A percentile compares a stretch with the other conserved stretches of the same genome.
These are phyloP conservation scores for Poecilia wingei DNA, from an alignment of 2,797 vertebrate genomes.

Conservation along the genomic window DNA sequence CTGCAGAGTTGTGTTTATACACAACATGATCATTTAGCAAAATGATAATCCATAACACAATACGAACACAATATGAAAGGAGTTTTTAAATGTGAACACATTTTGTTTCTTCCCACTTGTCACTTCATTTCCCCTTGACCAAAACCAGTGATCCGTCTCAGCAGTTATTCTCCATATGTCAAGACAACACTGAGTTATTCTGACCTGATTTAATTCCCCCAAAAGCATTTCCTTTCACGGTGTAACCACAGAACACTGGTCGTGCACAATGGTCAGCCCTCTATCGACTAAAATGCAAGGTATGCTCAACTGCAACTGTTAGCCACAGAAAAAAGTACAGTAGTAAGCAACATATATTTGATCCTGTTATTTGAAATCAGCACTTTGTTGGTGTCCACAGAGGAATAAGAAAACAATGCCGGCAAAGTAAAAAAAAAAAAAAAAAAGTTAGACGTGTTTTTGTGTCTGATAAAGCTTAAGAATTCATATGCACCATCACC, in stretches of 20 bases:
- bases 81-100: neutral
- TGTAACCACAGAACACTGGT: neutral
- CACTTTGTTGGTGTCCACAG: neutral
- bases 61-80: too few relatives aligned
- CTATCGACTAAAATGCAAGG: neutral
- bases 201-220: neutral
- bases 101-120: neutral
- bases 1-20: neutral
- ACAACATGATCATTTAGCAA: neutral
- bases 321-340: neutral
- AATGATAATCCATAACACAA: neutral
- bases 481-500: slow-evolving; percentile 29
- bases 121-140: neutral
- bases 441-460: slow-evolving; percentile 15
- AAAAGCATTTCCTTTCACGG: neutral
- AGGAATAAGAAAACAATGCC: slow-evolving; percentile 8
- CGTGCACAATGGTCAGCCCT: neutral
- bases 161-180: neutral
- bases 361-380: neutral
- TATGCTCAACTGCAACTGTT: neutral
- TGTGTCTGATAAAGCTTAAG: slow-evolving; percentile 24
- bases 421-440: neutral
- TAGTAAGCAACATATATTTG: neutral
- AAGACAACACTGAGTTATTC: neutral
- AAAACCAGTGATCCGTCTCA: neutral